Conservation (phyloP, 2,113 vertebrate species). For the Anser cygnoides region DNA sequence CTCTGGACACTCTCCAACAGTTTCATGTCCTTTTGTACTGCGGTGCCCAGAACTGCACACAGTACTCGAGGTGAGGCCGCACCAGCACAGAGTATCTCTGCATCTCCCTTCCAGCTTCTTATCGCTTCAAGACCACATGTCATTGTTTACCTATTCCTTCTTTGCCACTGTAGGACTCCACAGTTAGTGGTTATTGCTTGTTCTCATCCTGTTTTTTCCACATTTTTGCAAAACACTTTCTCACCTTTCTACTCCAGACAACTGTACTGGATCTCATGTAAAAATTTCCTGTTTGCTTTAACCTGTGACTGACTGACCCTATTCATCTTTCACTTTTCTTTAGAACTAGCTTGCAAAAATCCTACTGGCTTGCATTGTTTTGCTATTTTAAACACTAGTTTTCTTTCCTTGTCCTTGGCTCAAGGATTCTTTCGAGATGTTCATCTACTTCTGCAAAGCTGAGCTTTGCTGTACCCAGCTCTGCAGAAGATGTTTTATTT, state of each 20-base stretch:
- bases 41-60: too few relatives aligned
- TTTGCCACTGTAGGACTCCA: background rate
- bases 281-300: background rate
- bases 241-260: background rate
- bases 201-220: background rate
- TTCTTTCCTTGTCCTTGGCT: background rate
- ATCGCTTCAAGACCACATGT: background rate
- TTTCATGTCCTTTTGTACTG: too few relatives aligned
- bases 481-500: background rate
- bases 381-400: background rate
- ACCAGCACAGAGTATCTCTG: background rate
- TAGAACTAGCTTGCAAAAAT: background rate
- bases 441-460: background rate
- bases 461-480: background rate
- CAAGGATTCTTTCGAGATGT: background rate
- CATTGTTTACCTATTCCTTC: background rate
- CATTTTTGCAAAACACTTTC: background rate
- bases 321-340: background rate
- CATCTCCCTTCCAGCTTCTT: background rate
- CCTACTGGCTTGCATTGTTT: background rate
- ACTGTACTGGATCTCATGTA: background rate
- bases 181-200: background rate
- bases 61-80: too few relatives aligned
- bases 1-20: too few relatives aligned
- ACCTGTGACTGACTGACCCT: background rate